phyloP scores from a whole-genome alignment of 2,888 invertebrate species.

The Lottia scabra region DNA sequence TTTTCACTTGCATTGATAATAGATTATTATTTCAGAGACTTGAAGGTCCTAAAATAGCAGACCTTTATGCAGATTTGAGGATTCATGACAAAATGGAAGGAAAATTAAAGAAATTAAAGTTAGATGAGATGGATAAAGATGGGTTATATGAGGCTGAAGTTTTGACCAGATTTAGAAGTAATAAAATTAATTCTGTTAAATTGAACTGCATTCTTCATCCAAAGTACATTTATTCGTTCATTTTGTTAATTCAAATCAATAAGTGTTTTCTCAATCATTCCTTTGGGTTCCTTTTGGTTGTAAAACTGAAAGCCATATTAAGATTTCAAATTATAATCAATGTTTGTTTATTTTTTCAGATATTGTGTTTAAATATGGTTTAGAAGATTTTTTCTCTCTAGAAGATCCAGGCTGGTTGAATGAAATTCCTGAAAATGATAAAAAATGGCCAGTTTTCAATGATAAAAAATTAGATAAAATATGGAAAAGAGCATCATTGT shows the following conservation, averaged over 20 bases:
- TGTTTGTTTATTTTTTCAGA: conserved; percentile 20
- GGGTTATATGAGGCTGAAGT: conserved; percentile 51
- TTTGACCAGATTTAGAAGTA: conserved; percentile 23
- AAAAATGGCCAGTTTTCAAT: conserved; percentile 36
- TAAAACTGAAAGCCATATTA: too few relatives aligned
- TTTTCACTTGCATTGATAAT: not conserved
- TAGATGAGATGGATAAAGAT: conserved; percentile 88
- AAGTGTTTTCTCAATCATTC: too few relatives aligned
- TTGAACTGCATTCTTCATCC: too few relatives aligned
- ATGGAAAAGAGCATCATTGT: conserved; percentile 83
- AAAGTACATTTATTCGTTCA: too few relatives aligned
- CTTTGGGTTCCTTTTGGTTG: too few relatives aligned
- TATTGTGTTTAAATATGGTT: conserved; percentile 25
- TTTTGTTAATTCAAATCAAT: too few relatives aligned
- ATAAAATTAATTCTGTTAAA: not conserved
- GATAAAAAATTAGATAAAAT: conserved; percentile 90
- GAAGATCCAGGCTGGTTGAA: conserved; percentile 25
- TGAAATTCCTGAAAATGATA: conserved; percentile 35
- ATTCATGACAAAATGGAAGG: conserved; percentile 94
- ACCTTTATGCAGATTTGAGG: conserved; percentile 88
- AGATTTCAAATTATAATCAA: too few relatives aligned
- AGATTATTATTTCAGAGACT: conserved; percentile 75
- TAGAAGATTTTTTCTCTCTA: conserved; percentile 68
- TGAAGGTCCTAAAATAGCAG: conserved; percentile 85
- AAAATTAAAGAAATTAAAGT: conserved; percentile 82